phyloP scores from a whole-genome alignment of 2,113 vertebrate species.

The Peromyscus californicus region DNA sequence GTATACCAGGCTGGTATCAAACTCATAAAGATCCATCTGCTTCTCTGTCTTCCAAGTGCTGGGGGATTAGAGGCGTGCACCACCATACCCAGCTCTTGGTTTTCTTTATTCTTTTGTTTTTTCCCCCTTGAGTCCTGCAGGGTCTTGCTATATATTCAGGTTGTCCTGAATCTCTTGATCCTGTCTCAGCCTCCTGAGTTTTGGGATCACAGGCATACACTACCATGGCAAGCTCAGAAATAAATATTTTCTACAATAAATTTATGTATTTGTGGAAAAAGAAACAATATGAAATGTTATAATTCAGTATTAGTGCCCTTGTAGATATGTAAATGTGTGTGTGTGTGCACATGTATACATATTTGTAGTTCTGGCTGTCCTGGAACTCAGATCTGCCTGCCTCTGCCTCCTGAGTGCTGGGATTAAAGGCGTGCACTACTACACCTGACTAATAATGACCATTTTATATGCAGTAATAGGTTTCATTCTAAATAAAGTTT shows the following conservation, averaged over 20 bases:
- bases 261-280: background rate
- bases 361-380: background rate
- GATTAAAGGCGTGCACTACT: too few relatives aligned
- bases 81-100: background rate
- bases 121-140: background rate
- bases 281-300: background rate
- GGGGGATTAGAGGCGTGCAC: background rate
- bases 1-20: background rate
- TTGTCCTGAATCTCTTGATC: background rate
- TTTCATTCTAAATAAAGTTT: constrained; percentile 33
- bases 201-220: background rate
- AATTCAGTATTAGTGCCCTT: constrained; percentile 18
- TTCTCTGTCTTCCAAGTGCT: background rate
- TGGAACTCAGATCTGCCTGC: background rate
- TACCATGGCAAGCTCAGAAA: background rate
- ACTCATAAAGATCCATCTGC: background rate
- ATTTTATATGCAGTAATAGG: background rate
- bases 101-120: background rate
- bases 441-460: background rate
- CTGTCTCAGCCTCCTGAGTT: background rate
- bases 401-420: background rate
- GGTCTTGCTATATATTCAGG: background rate
- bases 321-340: too few relatives aligned
- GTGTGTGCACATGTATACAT: background rate
- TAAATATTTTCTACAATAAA: background rate